These are phyloP conservation scores for Phrixothrix hirtus DNA, from an alignment of 2,888 invertebrate species.

Conservation along the genomic window DNA sequence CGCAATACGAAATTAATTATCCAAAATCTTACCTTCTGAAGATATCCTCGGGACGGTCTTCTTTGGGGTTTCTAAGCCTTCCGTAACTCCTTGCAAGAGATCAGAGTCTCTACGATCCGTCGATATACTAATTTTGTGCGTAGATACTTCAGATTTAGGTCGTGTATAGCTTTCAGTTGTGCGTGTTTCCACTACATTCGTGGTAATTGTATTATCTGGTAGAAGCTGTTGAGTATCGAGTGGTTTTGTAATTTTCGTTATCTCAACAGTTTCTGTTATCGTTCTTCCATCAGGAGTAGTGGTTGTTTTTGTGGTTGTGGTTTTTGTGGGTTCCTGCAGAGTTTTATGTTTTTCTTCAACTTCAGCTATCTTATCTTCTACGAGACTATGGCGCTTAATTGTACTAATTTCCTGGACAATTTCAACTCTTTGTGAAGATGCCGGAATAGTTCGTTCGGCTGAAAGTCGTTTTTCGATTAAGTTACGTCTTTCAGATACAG, in stretches of 20 bases:
- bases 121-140: slow-evolving; percentile 56
- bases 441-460: slow-evolving; percentile 69
- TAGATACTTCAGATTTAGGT: slow-evolving; percentile 57
- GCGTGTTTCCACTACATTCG: slow-evolving; percentile 43
- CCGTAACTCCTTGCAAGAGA: slow-evolving; percentile 56
- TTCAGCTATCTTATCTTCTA: slow-evolving; percentile 60
- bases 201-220: slow-evolving; percentile 23
- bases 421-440: slow-evolving; percentile 74
- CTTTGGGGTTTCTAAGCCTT: slow-evolving; percentile 51
- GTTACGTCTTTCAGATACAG: slow-evolving; percentile 75
- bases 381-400: slow-evolving; percentile 67
- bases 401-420: slow-evolving; percentile 71
- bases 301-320: slow-evolving; percentile 49
- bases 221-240: slow-evolving; percentile 27
- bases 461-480: slow-evolving; percentile 76
- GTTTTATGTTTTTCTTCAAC: slow-evolving; percentile 59
- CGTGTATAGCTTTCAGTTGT: slow-evolving; percentile 36
- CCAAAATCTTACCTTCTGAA: slow-evolving; percentile 44
- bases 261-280: slow-evolving; percentile 60
- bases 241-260: slow-evolving; percentile 44
- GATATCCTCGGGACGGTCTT: slow-evolving; percentile 36
- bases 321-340: slow-evolving; percentile 35
- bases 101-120: slow-evolving; percentile 51
- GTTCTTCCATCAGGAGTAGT: slow-evolving; percentile 54
- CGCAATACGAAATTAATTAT: not conserved